Conservation (phyloP, 2,888 invertebrate genomes). For the Ormyrus labotus region DNA sequence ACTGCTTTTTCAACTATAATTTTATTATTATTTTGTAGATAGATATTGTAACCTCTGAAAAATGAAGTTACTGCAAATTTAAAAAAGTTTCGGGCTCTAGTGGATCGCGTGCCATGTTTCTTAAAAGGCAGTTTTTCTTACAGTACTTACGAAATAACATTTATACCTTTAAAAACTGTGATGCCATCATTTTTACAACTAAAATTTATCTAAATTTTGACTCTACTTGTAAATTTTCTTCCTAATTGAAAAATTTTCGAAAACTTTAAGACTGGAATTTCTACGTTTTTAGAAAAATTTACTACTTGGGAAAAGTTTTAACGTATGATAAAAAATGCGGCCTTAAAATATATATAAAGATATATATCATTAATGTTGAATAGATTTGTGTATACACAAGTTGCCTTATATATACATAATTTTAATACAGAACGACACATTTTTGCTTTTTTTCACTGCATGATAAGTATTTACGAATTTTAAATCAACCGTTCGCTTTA, state of each 20-base stretch:
- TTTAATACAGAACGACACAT: constrained; percentile 16
- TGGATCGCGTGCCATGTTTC: constrained; percentile 57
- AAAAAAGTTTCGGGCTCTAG: constrained; percentile 52
- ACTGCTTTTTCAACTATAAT: constrained; percentile 35
- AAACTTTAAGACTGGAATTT: constrained; percentile 52
- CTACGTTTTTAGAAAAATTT: constrained; percentile 43
- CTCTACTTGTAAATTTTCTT: constrained; percentile 34
- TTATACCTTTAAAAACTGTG: constrained; percentile 40
- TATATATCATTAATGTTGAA: constrained; percentile 53
- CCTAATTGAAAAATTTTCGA: constrained; percentile 22
- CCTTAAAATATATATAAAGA: constrained; percentile 46
- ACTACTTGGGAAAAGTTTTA: constrained; percentile 46
- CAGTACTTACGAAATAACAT: constrained; percentile 18
- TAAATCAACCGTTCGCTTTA: constrained; percentile 21
- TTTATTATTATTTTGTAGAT: constrained; percentile 52
- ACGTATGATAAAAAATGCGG: constrained; percentile 56
- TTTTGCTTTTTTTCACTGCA: constrained; percentile 50
- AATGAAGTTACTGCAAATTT: constrained; percentile 23
- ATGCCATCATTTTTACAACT: constrained; percentile 39
- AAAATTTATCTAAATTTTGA: constrained; percentile 33
- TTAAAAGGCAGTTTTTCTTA: constrained; percentile 49
- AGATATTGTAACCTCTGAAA: constrained; percentile 30
- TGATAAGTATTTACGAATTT: constrained; percentile 32
- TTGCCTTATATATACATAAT: constrained; percentile 48
- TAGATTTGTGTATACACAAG: constrained; percentile 55